Evolutionary conservation across 2,888 invertebrate species (phyloP).

Genomic region (Patella pellucida): DNA sequence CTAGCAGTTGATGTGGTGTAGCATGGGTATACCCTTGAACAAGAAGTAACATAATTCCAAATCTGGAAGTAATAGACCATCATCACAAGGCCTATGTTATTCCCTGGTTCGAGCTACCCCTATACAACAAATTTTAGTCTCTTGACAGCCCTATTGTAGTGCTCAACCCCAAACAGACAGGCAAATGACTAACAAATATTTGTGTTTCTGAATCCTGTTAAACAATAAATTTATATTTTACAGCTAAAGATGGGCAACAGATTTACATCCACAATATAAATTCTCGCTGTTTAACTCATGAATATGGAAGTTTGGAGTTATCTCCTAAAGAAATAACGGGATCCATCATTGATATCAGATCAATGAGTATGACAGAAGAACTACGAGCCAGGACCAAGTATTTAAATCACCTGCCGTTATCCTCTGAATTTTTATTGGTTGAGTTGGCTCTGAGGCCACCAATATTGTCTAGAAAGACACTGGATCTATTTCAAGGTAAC

Average conservation of each 20-base stretch:
- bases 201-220: not conserved
- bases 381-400: conserved; percentile 82
- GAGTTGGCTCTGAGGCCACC: conserved; percentile 87
- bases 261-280: conserved; percentile 92
- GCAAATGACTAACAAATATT: not conserved
- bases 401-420: conserved; percentile 88
- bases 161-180: too few relatives aligned
- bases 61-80: too few relatives aligned
- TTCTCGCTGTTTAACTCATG: conserved; percentile 87
- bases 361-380: conserved; percentile 87
- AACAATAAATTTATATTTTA: conserved; percentile 22
- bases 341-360: conserved; percentile 88
- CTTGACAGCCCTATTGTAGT: too few relatives aligned
- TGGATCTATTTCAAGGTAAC: conserved; percentile 80
- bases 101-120: too few relatives aligned
- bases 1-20: too few relatives aligned
- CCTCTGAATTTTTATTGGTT: conserved; percentile 90
- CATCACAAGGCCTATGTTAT: too few relatives aligned
- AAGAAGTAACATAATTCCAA: too few relatives aligned
- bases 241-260: conserved; percentile 91
- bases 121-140: too few relatives aligned
- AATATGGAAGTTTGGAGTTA: conserved; percentile 85
- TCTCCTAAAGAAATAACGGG: conserved; percentile 83
- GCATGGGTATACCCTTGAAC: too few relatives aligned
- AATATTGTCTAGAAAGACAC: conserved; percentile 79